Percentiles rank a stretch among this genome's conserved stretches.
Conservation (phyloP, 2,113 vertebrate genomes). For the Sinocyclocheilus rhinocerous region DNA sequence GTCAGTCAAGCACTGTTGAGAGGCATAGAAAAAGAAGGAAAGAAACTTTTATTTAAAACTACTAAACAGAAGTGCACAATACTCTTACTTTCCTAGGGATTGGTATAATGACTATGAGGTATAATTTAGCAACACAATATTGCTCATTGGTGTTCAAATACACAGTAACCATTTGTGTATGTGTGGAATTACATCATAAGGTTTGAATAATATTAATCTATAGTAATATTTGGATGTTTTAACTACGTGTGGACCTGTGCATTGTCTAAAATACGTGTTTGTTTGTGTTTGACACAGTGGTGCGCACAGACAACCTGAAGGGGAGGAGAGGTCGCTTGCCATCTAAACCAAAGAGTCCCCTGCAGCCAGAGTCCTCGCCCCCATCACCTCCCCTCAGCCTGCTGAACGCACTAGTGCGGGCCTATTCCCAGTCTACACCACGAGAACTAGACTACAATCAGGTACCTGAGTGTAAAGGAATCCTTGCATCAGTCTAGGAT, state of each 20-base stretch:
- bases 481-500: not conserved
- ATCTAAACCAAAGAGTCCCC: slow-evolving; percentile 99
- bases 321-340: slow-evolving; percentile 96
- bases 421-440: slow-evolving; percentile 91
- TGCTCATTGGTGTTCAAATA: no score
- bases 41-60: not conserved
- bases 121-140: not conserved
- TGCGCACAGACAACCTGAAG: slow-evolving; percentile 97
- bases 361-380: slow-evolving; percentile 91
- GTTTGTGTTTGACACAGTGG: slow-evolving; percentile 77
- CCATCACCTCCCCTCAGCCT: slow-evolving; percentile 91
- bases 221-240: not conserved
- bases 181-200: not conserved
- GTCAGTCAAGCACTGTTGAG: slow-evolving; percentile 42
- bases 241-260: not conserved
- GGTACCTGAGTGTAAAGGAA: slow-evolving; percentile 70
- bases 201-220: not conserved
- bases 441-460: slow-evolving; percentile 96
- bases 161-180: not conserved
- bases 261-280: not conserved
- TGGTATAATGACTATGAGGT: not conserved
- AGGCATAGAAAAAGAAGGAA: not conserved
- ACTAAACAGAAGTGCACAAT: not conserved
- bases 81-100: not conserved
- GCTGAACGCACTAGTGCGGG: slow-evolving; percentile 91